These are phyloP conservation scores for Dinoponera quadriceps DNA, from an alignment of 1,140 invertebrate species.

Conservation along the genomic window DNA sequence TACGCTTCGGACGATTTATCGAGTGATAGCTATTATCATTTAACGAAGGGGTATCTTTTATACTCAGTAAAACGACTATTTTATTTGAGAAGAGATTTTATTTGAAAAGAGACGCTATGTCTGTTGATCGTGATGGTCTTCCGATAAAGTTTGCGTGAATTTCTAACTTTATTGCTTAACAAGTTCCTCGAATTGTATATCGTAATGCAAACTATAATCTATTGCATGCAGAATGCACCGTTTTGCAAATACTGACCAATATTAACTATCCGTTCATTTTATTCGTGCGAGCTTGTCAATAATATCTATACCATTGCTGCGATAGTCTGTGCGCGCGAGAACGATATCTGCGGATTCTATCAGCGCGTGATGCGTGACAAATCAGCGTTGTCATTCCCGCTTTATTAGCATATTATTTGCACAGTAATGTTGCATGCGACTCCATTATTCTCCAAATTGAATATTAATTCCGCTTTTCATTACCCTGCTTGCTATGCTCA, in stretches of 20 bases:
- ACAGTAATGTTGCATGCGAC: not conserved
- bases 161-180: not conserved
- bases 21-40: not conserved
- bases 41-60: not conserved
- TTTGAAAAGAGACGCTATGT: not conserved
- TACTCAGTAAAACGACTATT: not conserved
- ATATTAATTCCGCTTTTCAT: not conserved
- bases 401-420: not conserved
- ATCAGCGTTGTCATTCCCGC: not conserved
- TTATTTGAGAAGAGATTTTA: not conserved
- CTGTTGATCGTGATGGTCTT: not conserved
- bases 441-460: not conserved
- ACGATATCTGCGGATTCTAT: conserved; percentile 16
- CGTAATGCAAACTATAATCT: conserved; percentile 21
- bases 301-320: not conserved
- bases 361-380: not conserved
- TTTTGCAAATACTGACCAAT: conserved; percentile 18
- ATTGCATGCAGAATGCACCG: conserved; percentile 4
- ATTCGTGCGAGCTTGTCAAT: not conserved
- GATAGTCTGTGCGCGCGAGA: not conserved
- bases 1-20: not conserved
- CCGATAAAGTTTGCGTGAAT: not conserved
- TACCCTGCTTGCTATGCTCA: too few relatives aligned
- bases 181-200: not conserved
- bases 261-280: conserved; percentile 15